A percentile compares a stretch with the other conserved stretches of the same genome.
phyloP scores from a whole-genome alignment of 2,797 vertebrate species.

The Sebastes matsubarae region DNA sequence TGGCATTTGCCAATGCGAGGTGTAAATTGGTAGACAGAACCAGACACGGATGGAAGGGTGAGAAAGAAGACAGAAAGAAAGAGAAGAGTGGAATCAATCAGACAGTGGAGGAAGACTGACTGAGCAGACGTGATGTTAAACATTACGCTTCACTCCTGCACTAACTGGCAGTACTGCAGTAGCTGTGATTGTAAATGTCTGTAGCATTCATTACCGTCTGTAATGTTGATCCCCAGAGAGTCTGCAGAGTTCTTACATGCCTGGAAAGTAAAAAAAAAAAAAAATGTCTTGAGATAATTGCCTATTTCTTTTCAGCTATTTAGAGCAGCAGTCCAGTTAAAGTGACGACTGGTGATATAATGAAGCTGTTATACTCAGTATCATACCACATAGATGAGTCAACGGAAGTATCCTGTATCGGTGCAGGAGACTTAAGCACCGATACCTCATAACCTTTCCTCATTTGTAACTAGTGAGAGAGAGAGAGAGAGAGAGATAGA shows the following conservation, averaged over 20 bases:
- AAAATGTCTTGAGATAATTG: neutral
- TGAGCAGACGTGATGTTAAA: neutral
- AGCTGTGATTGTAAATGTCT: conserved; percentile 3
- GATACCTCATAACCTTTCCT: neutral
- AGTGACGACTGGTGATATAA: neutral
- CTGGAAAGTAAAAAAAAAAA: neutral
- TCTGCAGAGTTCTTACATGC: neutral
- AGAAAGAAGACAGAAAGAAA: neutral
- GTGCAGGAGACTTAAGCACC: neutral
- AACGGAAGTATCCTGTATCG: neutral
- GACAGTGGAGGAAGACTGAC: neutral
- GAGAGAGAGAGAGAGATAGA: too few relatives aligned
- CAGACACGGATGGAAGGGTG: neutral
- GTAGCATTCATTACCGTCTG: conserved; percentile 6
- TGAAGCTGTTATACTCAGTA: neutral
- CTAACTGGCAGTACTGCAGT: neutral
- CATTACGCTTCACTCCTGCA: neutral
- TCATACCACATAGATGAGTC: neutral
- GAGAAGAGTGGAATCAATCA: neutral
- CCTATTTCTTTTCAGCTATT: neutral
- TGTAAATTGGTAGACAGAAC: neutral
- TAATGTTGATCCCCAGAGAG: neutral
- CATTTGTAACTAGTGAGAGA: neutral
- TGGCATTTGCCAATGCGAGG: neutral
- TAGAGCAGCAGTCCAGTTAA: neutral